Percentiles rank a stretch among this genome's conserved stretches.
Conservation (phyloP, 2,888 invertebrate genomes). For the Coecobrya sp. region DNA sequence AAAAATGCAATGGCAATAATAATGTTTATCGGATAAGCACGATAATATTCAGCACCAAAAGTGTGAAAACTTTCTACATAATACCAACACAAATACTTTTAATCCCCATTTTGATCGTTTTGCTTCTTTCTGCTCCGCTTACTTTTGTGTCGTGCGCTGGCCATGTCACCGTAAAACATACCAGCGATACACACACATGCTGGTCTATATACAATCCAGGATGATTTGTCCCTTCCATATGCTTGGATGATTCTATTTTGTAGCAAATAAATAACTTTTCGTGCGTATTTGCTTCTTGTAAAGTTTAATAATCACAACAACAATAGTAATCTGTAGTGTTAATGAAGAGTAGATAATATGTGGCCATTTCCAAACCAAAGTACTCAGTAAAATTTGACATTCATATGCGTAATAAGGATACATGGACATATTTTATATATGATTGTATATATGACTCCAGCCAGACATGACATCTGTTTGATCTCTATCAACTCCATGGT, state of each 20-base stretch:
- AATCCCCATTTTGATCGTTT: constrained; percentile 62
- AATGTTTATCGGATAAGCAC: constrained; percentile 66
- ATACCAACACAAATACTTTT: constrained; percentile 45
- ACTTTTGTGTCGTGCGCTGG: constrained; percentile 67
- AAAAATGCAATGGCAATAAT: constrained; percentile 3
- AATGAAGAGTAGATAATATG: constrained; percentile 24
- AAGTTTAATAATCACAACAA: constrained; percentile 21
- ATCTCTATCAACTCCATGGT: constrained; percentile 55
- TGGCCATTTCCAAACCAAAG: constrained; percentile 38
- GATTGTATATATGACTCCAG: constrained; percentile 29
- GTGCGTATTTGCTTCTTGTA: background rate
- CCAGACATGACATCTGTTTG: constrained; percentile 57
- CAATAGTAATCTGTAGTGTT: constrained; percentile 33
- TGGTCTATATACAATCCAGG: background rate
- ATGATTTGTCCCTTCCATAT: constrained; percentile 4
- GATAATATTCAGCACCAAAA: constrained; percentile 46
- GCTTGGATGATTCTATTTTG: constrained; percentile 8
- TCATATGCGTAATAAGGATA: too few relatives aligned
- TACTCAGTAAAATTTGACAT: background rate
- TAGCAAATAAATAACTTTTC: constrained; percentile 14
- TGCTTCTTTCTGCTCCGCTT: constrained; percentile 72
- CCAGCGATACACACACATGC: background rate
- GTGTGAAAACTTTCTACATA: constrained; percentile 76
- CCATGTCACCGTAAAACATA: background rate
- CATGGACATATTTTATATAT: background rate